These are phyloP conservation scores for Pseudopodoces humilis DNA, from an alignment of 2,113 vertebrate species.

Conservation along the genomic window DNA sequence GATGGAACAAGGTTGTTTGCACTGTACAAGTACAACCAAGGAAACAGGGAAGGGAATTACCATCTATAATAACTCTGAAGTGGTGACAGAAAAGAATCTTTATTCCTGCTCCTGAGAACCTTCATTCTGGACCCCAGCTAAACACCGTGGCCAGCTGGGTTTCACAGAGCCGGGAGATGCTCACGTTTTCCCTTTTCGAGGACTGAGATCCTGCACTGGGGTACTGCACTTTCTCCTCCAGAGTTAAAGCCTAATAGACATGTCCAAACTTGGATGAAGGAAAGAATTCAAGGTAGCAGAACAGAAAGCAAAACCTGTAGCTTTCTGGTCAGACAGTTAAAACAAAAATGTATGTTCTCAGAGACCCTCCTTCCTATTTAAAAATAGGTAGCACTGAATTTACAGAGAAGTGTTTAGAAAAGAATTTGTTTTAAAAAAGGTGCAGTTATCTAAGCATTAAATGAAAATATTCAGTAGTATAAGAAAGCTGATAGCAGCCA, in stretches of 20 bases:
- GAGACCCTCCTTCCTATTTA: neutral
- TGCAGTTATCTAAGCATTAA: neutral
- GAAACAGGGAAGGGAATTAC: neutral
- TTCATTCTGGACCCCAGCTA: neutral
- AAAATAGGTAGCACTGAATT: neutral
- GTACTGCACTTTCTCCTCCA: neutral
- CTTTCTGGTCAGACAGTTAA: neutral
- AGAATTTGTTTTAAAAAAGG: neutral
- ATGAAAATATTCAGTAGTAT: neutral
- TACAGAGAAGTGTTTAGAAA: neutral
- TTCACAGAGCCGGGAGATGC: neutral
- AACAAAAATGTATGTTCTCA: neutral
- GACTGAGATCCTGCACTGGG: neutral
- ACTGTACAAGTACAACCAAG: neutral
- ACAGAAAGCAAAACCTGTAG: neutral
- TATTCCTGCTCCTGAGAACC: neutral
- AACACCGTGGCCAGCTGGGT: fast-evolving
- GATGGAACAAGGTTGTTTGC: fast-evolving
- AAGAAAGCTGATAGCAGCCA: neutral
- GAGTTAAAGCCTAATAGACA: neutral
- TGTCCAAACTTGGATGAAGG: neutral
- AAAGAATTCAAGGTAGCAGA: neutral
- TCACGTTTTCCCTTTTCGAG: neutral
- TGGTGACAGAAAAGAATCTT: neutral
- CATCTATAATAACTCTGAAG: neutral